Conservation (phyloP, 2,797 vertebrate species). For the Neosalanx taihuensis region DNA sequence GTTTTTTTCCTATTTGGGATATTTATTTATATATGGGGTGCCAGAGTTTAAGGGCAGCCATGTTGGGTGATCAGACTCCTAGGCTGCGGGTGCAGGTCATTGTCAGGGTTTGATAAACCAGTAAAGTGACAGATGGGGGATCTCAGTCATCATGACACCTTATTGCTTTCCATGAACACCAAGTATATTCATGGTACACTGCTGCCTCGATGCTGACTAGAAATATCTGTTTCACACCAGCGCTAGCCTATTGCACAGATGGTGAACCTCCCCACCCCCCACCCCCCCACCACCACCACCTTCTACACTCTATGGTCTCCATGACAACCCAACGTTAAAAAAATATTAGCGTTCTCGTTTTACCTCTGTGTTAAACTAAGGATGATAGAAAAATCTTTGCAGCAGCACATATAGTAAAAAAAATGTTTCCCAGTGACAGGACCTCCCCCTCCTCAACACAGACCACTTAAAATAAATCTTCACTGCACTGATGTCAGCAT, state of each 20-base stretch:
- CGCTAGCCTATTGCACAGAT: conserved; percentile 39
- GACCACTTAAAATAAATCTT: conserved; percentile 44
- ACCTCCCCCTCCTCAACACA: conserved; percentile 1
- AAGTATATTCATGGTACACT: conserved; percentile 76
- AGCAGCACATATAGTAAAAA: conserved; percentile 5
- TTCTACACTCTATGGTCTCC: too few species aligned
- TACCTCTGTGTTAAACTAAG: not conserved
- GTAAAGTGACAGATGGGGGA: conserved; percentile 66
- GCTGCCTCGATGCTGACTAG: conserved; percentile 56
- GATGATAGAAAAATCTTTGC: conserved; percentile 22
- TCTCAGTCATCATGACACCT: conserved; percentile 72
- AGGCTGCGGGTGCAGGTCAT: conserved; percentile 66
- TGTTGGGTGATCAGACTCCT: conserved; percentile 30
- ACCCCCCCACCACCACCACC: conserved; percentile 29
- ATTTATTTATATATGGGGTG: not conserved
- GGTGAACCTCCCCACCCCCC: conserved; percentile 27
- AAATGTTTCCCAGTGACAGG: conserved; percentile 14
- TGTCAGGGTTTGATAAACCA: conserved; percentile 75
- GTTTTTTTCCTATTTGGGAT: not conserved
- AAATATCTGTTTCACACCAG: conserved; percentile 67
- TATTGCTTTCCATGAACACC: conserved; percentile 71
- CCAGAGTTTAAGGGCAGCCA: conserved; percentile 18
- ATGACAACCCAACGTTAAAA: too few species aligned
- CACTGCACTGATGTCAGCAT: conserved; percentile 46
- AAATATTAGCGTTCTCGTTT: conserved; percentile 26